phyloP scores from a whole-genome alignment of 2,797 vertebrate species.

The Gadopsis bispinosus region DNA sequence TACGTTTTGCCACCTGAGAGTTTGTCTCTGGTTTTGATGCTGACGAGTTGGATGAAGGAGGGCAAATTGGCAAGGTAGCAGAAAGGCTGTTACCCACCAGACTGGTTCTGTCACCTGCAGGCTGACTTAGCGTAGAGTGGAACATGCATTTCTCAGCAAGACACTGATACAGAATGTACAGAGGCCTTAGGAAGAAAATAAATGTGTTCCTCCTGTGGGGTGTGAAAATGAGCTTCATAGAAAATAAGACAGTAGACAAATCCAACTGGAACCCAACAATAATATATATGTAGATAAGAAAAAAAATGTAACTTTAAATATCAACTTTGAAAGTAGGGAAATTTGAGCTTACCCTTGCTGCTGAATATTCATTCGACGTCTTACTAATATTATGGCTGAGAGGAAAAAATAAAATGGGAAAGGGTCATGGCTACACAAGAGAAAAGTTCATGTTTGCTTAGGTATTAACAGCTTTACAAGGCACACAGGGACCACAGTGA shows the following conservation, averaged over 20 bases:
- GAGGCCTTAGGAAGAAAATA: neutral
- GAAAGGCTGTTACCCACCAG: slow-evolving; percentile 76
- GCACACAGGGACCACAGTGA: slow-evolving; percentile 23
- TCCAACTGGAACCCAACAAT: neutral
- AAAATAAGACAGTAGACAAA: neutral
- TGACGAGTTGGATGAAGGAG: slow-evolving; percentile 49
- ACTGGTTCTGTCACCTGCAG: slow-evolving; percentile 79
- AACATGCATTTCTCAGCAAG: slow-evolving; percentile 22
- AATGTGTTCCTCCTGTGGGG: neutral
- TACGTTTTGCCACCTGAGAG: slow-evolving; percentile 49
- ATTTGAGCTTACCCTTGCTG: slow-evolving; percentile 82
- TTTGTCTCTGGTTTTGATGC: slow-evolving; percentile 59
- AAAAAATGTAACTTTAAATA: neutral
- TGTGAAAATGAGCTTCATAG: neutral
- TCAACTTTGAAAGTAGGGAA: slow-evolving; percentile 10
- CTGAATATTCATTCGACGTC: slow-evolving; percentile 69
- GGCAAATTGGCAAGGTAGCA: slow-evolving; percentile 58
- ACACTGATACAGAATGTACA: slow-evolving; percentile 13
- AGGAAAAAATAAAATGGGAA: slow-evolving; percentile 23
- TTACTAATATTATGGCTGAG: slow-evolving; percentile 75
- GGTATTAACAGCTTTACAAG: slow-evolving; percentile 50
- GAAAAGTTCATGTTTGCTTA: slow-evolving; percentile 62
- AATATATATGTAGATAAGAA: neutral
- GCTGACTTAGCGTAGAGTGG: slow-evolving; percentile 49
- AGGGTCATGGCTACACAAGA: slow-evolving; percentile 55